Base-by-base conservation (phyloP, 2,113 vertebrate species). In the Pseudolaguvia tuberculata region DNA sequence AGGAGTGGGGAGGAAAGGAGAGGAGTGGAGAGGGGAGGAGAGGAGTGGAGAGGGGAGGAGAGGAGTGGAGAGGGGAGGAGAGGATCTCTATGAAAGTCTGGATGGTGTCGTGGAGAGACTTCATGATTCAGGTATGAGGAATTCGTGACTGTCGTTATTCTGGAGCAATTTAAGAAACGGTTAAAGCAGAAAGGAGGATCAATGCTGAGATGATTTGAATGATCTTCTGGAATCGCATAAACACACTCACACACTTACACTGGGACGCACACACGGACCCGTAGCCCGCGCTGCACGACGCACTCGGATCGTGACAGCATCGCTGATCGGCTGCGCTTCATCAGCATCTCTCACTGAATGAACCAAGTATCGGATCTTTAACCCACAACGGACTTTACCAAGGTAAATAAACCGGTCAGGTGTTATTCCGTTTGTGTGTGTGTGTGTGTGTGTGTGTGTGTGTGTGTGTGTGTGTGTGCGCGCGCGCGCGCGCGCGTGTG, bases 151-250 rank as follows among this genome's bases (percentile, higher is more conserved):
- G 4, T 13, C 68, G 2, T 42, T 42, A 48, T 20, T 63, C 61
- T 56, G 20, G 55, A 50, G 48, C 11, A 15, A 18, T 42, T 70
- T 48, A 42, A 29, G 50, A 81, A 77, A 73, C 21, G 23, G 55
- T 79, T 76, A 76, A 78, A 74, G 25, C 3, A 1, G 42, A 70
- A 73, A 78, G 79, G 82, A 78, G 79, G 82, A 76, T 79, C 75
- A 23, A 45, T 48, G 61, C 39, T 27, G 29, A 72, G 45, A 20
- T 62, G 53, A 53, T 68, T 72, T 59, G 42, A 45, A 48, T 21
- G 15, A 48, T 48, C 61, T 20, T 42, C 39, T 15, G 13, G 21
- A 10, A 25, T 14, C 62, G 45, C 63, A 29, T 42, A 42, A 42
- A 42, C 4, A 8, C 63, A 8, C 63, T 17, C 21, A 1, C 59